Evolutionary conservation across 2,888 invertebrate genomes (phyloP), one percentile per base, ranked within the genome.

Genomic region (Silvanus unidentatus): DNA sequence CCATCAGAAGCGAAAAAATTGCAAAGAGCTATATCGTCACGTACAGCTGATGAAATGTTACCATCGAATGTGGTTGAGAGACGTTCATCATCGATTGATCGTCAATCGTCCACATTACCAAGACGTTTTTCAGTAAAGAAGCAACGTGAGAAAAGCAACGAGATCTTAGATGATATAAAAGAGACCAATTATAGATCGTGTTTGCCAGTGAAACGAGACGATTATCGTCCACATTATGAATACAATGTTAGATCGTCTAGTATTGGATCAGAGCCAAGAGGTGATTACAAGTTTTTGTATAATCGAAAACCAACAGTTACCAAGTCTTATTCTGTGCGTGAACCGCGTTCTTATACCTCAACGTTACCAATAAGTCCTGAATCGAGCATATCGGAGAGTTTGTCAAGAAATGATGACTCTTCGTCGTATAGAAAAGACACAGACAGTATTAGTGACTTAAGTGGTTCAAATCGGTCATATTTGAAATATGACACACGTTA

Each of bases 1-100:
- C 81, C 84, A 1, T 80, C 79, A 48, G 84, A 85, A 72, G 82
- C 82, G 22, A 75, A 79, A 58, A 75, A 78, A 58, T 68, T 85
- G 54, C 81, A 83, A 46, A 77, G 84, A 59, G 84, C 84, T 45
- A 73, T 84, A 38, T 79, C 79, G 52, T 75, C 78, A 65, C 60
- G 66, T 38, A 65, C 59, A 42, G 48, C 61, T 36, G 59, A 58
- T 37, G 58, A 61, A 35, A 29, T 38, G 8, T 32, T 16, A 43
- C 44, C 15, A 28, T 28, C 45, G 2, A 35, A 48, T 27, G 48
- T 47, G 39, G 42, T 40, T 36, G 14, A 35, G 10, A 41, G 59
- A 38, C 53, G 54, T 43, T n/a, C n/a, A n/a, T n/a, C n/a, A n/a
- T 60, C 64, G 10, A 50, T 52, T 5, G 63, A 61, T 47, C 46